Conservation (phyloP, 2,113 vertebrate genomes). For the Cyprinodon brontotheroides region DNA sequence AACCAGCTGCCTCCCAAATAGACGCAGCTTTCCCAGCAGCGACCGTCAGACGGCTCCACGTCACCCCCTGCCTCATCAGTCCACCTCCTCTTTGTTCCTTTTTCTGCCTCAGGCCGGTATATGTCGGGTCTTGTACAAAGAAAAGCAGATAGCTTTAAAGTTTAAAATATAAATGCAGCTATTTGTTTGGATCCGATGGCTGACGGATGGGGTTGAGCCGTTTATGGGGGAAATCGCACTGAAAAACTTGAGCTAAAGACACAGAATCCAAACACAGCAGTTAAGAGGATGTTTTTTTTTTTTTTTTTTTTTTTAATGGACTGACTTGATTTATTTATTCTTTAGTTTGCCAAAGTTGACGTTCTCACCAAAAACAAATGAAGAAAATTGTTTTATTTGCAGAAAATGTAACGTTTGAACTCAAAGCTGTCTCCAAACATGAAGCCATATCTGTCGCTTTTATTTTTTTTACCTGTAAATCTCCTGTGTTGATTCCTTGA, state of each 20-base stretch:
- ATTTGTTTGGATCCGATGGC: conserved; percentile 63
- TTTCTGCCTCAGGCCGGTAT: conserved; percentile 56
- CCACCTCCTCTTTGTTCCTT: conserved; percentile 6
- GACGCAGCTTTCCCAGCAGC: neutral
- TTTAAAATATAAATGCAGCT: conserved; percentile 42
- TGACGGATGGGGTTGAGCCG: conserved; percentile 3
- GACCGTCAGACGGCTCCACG: neutral
- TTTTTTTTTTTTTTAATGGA: conserved; percentile 41
- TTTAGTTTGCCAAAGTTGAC: conserved; percentile 54
- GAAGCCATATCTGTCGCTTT: conserved; percentile 69
- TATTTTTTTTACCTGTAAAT: conserved; percentile 12
- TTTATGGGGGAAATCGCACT: conserved; percentile 24
- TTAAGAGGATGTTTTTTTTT: conserved; percentile 30
- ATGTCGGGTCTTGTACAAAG: conserved; percentile 44
- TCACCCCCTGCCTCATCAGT: conserved; percentile 4
- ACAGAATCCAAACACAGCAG: conserved; percentile 18
- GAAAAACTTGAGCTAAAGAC: conserved; percentile 39
- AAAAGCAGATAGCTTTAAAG: conserved; percentile 37
- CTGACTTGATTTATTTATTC: conserved; percentile 37
- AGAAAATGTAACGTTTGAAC: neutral
- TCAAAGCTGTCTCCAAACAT: conserved; percentile 14
- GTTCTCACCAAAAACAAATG: conserved; percentile 17
- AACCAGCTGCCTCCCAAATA: conserved; percentile 68
- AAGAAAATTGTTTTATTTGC: conserved; percentile 16
- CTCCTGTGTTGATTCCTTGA: neutral